These are phyloP conservation scores for Poeciliopsis infans DNA, from an alignment of 2,797 vertebrate genomes.

Conservation along the genomic window DNA sequence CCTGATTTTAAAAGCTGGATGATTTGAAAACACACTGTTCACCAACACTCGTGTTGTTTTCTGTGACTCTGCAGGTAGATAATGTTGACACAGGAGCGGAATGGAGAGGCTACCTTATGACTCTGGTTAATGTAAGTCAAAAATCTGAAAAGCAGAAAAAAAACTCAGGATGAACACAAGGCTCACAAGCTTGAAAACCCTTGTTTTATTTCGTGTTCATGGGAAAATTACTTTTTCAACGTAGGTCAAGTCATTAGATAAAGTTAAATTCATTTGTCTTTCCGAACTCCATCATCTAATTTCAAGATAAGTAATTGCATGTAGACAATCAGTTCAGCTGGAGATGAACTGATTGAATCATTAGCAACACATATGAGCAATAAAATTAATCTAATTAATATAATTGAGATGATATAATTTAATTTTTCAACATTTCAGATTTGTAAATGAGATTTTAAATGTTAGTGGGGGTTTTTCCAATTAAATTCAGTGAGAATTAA, in stretches of 20 bases:
- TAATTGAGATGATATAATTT: not conserved
- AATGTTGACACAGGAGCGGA: constrained; percentile 60
- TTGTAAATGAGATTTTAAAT: not conserved
- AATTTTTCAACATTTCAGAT: not conserved
- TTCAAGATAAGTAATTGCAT: not conserved
- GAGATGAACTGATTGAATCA: not conserved
- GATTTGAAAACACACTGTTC: not conserved
- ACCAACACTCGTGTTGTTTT: not conserved
- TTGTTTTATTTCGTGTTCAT: not conserved
- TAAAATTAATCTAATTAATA: not conserved
- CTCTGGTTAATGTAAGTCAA: constrained; percentile 66
- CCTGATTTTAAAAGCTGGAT: not conserved
- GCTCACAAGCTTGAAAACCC: not conserved
- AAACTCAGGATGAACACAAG: not conserved
- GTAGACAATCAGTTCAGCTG: not conserved
- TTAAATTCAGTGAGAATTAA: not conserved
- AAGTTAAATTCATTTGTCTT: not conserved
- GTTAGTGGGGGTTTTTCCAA: not conserved
- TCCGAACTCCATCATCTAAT: not conserved
- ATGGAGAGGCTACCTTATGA: constrained; percentile 76
- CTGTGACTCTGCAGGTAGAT: constrained; percentile 54
- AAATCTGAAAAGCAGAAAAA: not conserved
- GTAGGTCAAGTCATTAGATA: not conserved
- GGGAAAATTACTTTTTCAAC: not conserved
- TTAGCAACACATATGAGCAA: not conserved